Conservation (phyloP, 2,888 invertebrate species). For the Nephrotoma appendiculata region DNA sequence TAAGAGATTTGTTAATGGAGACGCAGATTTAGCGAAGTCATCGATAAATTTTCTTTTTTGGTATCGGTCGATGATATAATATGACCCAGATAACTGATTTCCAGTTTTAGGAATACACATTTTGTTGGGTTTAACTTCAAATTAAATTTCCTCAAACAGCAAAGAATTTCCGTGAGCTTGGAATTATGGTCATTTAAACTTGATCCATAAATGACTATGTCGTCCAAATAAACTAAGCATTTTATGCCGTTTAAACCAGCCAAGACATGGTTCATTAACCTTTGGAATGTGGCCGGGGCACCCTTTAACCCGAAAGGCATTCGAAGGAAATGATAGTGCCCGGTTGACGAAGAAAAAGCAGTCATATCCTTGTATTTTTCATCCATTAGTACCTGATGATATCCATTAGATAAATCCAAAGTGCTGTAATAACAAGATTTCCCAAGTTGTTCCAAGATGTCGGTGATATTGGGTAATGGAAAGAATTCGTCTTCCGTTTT, state of each 20-base stretch:
- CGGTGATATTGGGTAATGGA: slow-evolving; percentile 14
- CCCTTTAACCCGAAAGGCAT: slow-evolving; percentile 17
- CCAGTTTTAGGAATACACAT: slow-evolving; percentile 15
- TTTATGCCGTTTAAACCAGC: slow-evolving; percentile 12
- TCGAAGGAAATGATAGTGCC: slow-evolving; percentile 14
- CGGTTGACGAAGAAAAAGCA: slow-evolving; percentile 12
- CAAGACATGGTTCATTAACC: slow-evolving; percentile 19
- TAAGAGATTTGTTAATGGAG: slow-evolving; percentile 9
- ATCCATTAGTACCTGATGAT: slow-evolving; percentile 11
- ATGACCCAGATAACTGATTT: slow-evolving; percentile 16
- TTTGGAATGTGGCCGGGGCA: slow-evolving; percentile 19
- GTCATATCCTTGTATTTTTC: slow-evolving; percentile 12
- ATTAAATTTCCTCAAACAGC: slow-evolving; percentile 11
- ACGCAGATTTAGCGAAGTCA: slow-evolving; percentile 16
- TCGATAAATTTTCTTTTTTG: slow-evolving; percentile 18
- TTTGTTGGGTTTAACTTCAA: slow-evolving; percentile 17
- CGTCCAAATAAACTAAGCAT: slow-evolving; percentile 17
- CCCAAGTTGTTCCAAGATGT: slow-evolving; percentile 12
- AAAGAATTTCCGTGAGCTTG: slow-evolving; percentile 11
- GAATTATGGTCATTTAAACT: slow-evolving; percentile 12
- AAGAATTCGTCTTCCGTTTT: slow-evolving; percentile 14
- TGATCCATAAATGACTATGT: slow-evolving; percentile 18
- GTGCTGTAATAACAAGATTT: slow-evolving; percentile 11
- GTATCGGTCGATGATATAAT: slow-evolving; percentile 13
- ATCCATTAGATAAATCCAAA: slow-evolving; percentile 12